Percentiles rank a stretch among this genome's conserved stretches.
phyloP scores from a whole-genome alignment of 2,113 vertebrate species.

The Ptychochromis oligacanthus region DNA sequence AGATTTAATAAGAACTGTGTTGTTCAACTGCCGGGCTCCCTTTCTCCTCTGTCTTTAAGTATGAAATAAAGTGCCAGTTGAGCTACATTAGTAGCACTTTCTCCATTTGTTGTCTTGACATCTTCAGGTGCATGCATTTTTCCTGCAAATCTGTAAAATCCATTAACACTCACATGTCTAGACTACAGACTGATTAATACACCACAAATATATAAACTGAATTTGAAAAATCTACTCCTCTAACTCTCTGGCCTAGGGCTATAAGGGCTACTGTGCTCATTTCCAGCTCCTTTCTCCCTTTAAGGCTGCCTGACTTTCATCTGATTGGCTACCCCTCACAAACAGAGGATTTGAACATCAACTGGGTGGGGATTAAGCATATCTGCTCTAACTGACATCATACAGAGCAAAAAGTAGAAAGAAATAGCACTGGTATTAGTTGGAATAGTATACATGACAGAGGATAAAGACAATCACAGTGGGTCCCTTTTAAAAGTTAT shows the following conservation, averaged over 20 bases:
- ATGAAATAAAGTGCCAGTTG: neutral
- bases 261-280: neutral
- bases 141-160: conserved; percentile 24
- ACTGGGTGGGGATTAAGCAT: neutral
- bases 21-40: neutral
- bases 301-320: neutral
- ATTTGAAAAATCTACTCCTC: neutral
- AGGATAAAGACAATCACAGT: no score
- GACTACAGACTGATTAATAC: conserved; percentile 44
- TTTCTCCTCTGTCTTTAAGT: conserved; percentile 1
- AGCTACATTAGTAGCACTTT: neutral
- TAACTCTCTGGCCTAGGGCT: neutral
- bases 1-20: conserved; percentile 2
- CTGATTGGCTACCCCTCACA: neutral
- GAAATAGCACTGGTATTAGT: neutral
- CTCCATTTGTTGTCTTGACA: neutral
- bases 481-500: neutral
- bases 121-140: conserved; percentile 35
- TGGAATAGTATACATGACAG: no score
- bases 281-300: neutral
- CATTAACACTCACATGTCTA: conserved; percentile 33
- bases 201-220: conserved; percentile 24
- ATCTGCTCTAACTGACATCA: neutral
- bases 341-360: neutral
- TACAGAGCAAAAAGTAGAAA: neutral